A percentile compares a stretch with the other conserved stretches of the same genome.
phyloP scores from a whole-genome alignment of 92 coral and sea anemone species.

The Heteractis magnifica region DNA sequence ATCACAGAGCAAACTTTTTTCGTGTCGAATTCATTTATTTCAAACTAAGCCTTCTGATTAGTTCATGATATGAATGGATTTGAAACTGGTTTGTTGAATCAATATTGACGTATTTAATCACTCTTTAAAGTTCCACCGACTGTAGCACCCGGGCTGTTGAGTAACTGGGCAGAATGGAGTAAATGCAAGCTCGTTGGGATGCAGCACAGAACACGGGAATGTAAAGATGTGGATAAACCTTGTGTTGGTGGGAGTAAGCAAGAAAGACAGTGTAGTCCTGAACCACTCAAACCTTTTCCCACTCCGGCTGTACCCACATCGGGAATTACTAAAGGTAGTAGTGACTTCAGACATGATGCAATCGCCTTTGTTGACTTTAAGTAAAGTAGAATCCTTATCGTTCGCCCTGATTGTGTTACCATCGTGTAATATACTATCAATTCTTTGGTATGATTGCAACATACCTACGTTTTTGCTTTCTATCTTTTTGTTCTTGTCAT shows the following conservation, averaged over 20 bases:
- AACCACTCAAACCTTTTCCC: background rate
- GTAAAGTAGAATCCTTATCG: no score
- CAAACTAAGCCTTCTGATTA: no score
- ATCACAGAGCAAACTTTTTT: no score
- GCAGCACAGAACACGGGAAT: slow-evolving; percentile 42
- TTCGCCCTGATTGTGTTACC: no score
- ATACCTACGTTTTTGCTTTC: no score
- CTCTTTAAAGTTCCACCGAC: slow-evolving; percentile 16
- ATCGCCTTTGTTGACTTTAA: no score
- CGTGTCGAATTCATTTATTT: background rate
- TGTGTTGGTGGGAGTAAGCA: slow-evolving; percentile 34
- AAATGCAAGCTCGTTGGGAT: slow-evolving; percentile 47
- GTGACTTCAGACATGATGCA: background rate
- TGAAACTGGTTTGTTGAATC: background rate
- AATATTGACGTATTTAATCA: background rate
- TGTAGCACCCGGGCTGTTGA: slow-evolving; percentile 44
- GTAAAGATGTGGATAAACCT: slow-evolving; percentile 43
- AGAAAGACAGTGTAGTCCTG: slow-evolving; percentile 40
- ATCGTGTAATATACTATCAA: no score
- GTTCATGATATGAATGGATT: no score
- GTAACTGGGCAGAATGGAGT: slow-evolving; percentile 52
- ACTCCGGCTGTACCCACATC: slow-evolving; percentile 3
- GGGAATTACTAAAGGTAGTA: slow-evolving; percentile 5
- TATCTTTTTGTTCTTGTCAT: no score
- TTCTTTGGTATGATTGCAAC: no score